phyloP scores from a whole-genome alignment of 2,113 vertebrate species.

The Tragelaphus imberbis region DNA sequence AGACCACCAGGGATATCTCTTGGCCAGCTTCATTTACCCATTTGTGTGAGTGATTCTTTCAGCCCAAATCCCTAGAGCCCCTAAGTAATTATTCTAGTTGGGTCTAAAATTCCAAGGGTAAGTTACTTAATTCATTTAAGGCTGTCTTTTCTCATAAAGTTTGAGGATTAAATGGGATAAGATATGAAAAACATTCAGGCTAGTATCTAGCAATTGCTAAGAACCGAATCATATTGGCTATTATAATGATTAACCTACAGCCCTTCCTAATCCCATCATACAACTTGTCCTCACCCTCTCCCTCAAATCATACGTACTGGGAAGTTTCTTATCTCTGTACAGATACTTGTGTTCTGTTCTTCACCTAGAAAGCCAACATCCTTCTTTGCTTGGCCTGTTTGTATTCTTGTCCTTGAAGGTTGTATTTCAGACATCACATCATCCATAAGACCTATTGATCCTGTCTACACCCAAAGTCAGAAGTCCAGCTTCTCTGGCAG shows the following conservation, averaged over 20 bases:
- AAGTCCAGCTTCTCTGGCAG: not conserved
- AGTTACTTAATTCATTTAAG: not conserved
- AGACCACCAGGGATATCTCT: not conserved
- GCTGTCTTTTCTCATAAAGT: not conserved
- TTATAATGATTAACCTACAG: not conserved
- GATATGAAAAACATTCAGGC: not conserved
- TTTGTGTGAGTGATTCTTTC: not conserved
- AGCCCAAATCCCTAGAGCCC: not conserved
- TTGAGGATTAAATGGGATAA: not conserved
- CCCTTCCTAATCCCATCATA: not conserved
- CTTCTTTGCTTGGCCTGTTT: not conserved
- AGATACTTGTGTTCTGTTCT: not conserved
- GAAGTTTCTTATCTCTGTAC: not conserved
- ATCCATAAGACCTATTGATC: not conserved
- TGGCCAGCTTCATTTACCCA: not conserved
- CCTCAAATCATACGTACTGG: fast-evolving
- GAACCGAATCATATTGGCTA: not conserved
- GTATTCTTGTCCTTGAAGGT: not conserved
- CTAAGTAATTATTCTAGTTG: not conserved
- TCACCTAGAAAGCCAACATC: not conserved
- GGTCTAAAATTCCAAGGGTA: constrained; percentile 1
- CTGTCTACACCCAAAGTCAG: not conserved
- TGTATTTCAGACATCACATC: not conserved
- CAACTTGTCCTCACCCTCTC: not conserved
- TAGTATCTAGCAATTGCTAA: not conserved